Evolutionary conservation across 2,113 vertebrate genomes (phyloP).

Genomic region (Protobothrops mucrosquamatus): DNA sequence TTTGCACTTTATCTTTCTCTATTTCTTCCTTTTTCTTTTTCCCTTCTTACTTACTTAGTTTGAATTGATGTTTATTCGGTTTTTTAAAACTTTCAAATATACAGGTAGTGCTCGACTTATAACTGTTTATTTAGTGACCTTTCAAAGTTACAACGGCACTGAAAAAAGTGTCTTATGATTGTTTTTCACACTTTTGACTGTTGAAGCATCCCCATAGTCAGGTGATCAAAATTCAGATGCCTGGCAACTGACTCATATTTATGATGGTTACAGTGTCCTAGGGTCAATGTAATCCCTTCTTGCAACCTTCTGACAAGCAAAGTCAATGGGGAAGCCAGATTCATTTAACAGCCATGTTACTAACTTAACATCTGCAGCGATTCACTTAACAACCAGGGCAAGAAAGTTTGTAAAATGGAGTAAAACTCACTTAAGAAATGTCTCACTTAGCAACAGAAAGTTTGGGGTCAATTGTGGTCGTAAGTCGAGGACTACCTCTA

Average conservation of each 20-base stretch:
- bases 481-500: background rate
- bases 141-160: background rate
- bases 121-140: background rate
- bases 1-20: background rate
- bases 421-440: background rate
- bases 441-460: background rate
- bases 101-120: background rate
- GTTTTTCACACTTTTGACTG: background rate
- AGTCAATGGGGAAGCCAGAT: background rate
- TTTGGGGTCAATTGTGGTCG: background rate
- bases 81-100: background rate
- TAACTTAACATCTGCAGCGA: background rate
- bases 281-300: background rate
- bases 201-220: background rate
- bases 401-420: background rate
- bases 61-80: background rate
- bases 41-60: background rate
- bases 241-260: background rate
- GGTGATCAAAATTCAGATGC: background rate
- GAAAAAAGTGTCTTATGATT: background rate
- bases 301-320: background rate
- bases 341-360: background rate
- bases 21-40: background rate
- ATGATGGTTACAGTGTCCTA: background rate
- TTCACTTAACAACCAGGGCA: background rate